phyloP scores from a whole-genome alignment of 2,888 invertebrate genomes.

The Andrena fulva region DNA sequence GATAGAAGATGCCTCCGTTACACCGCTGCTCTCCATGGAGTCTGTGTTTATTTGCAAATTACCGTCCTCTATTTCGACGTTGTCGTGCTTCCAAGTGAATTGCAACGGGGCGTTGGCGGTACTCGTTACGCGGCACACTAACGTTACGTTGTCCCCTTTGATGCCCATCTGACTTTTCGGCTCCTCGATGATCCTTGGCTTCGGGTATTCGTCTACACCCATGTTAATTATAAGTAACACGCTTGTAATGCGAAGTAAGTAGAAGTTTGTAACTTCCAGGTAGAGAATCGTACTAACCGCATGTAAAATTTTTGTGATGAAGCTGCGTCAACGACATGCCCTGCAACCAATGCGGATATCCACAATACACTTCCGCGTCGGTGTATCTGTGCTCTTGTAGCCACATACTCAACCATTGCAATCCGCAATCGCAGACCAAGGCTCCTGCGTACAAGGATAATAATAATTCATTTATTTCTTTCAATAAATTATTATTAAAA shows the following conservation, averaged over 20 bases:
- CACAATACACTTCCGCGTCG: slow-evolving; percentile 90
- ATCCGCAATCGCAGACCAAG: slow-evolving; percentile 95
- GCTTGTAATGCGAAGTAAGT: not conserved
- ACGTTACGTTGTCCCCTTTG: slow-evolving; percentile 93
- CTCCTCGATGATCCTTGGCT: slow-evolving; percentile 93
- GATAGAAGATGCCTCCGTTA: slow-evolving; percentile 89
- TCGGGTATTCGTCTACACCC: slow-evolving; percentile 90
- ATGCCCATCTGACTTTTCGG: slow-evolving; percentile 94
- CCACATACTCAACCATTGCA: slow-evolving; percentile 95
- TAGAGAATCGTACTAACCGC: slow-evolving; percentile 85
- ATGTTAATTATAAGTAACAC: slow-evolving; percentile 1
- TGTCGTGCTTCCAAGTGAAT: slow-evolving; percentile 96
- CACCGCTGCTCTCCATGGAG: slow-evolving; percentile 86
- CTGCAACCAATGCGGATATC: slow-evolving; percentile 92
- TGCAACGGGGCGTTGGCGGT: slow-evolving; percentile 91
- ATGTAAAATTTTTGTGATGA: slow-evolving; percentile 89
- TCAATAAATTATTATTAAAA: no score
- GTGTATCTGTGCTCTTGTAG: slow-evolving; percentile 87
- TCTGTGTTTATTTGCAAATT: slow-evolving; percentile 85
- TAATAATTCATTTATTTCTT: no score
- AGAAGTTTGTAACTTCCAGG: not conserved
- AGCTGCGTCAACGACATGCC: slow-evolving; percentile 90
- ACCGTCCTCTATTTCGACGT: slow-evolving; percentile 86
- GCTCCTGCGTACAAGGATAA: slow-evolving; percentile 88
- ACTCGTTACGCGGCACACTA: slow-evolving; percentile 93